Evolutionary conservation across 2,797 vertebrate genomes (phyloP).

Genomic region (Microctenopoma stevenorrisi): DNA sequence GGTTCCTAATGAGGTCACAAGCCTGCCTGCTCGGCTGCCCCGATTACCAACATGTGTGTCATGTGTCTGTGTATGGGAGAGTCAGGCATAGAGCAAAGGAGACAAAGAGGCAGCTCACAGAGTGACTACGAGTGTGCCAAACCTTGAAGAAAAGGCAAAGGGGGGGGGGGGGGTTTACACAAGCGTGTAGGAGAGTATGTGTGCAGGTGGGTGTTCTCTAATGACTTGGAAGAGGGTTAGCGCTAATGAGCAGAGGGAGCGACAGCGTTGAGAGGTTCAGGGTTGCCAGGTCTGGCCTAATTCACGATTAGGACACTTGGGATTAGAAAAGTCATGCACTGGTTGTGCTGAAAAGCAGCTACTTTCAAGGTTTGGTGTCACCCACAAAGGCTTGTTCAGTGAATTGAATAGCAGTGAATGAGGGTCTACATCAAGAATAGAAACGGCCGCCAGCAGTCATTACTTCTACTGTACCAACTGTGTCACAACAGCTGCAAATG

Average conservation of each 20-base stretch:
- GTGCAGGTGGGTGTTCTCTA: conserved; percentile 13
- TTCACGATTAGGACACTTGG: conserved; percentile 42
- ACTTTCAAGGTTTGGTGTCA: conserved; percentile 56
- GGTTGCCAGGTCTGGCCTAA: conserved; percentile 58
- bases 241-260: conserved; percentile 60
- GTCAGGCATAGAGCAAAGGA: conserved; percentile 23
- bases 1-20: conserved; percentile 73
- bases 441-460: conserved; percentile 25
- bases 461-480: conserved; percentile 31
- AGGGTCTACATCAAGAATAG: conserved; percentile 36
- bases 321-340: conserved; percentile 74
- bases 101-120: conserved; percentile 40
- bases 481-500: conserved; percentile 25
- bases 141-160: not conserved
- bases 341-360: conserved; percentile 74
- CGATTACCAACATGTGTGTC: conserved; percentile 56
- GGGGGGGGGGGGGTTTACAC: not conserved
- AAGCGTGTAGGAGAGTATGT: conserved; percentile 19
- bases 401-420: conserved; percentile 50
- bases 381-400: conserved; percentile 55
- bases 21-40: conserved; percentile 51
- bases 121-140: conserved; percentile 9
- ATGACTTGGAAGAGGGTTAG: conserved; percentile 65
- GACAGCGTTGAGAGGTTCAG: conserved; percentile 28
- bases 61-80: conserved; percentile 24